A percentile compares a stretch with the other conserved stretches of the same genome.
These are phyloP conservation scores for Strix occidentalis DNA, from an alignment of 2,797 vertebrate species.

Conservation along the genomic window DNA sequence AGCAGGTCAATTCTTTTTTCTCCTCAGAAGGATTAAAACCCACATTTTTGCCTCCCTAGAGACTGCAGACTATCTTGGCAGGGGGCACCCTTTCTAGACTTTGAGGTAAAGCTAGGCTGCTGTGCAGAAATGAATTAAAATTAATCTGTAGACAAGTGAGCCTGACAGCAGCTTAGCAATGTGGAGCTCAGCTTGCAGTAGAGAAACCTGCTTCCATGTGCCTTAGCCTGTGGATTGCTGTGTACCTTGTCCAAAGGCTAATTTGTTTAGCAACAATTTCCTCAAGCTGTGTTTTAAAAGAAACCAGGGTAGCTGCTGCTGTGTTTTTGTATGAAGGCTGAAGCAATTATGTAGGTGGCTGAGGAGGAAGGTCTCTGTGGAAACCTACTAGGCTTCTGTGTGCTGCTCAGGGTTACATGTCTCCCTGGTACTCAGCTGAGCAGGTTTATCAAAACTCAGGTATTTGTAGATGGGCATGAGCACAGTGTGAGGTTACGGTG, in stretches of 20 bases:
- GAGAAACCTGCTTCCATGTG: background rate
- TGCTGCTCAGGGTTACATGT: background rate
- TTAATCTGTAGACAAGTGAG: slow-evolving; percentile 2
- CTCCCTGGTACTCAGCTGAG: background rate
- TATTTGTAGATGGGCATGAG: background rate
- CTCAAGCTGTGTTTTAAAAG: background rate
- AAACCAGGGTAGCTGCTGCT: background rate
- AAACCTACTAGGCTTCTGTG: background rate
- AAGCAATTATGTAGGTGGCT: background rate
- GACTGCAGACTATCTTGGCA: background rate
- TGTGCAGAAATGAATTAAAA: slow-evolving; percentile 25
- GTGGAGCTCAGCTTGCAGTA: background rate
- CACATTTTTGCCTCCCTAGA: background rate
- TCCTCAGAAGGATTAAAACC: slow-evolving; percentile 19
- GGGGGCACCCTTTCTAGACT: background rate
- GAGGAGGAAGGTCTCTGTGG: background rate
- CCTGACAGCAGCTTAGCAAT: background rate
- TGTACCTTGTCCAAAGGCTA: background rate
- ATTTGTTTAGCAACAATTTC: background rate
- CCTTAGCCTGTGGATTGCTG: background rate
- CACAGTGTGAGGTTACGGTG: rapidly evolving
- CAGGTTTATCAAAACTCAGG: background rate
- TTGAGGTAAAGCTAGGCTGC: background rate
- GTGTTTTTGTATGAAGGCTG: background rate
- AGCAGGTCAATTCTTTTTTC: background rate